Conservation (phyloP, 2,113 vertebrate genomes). For the Hylia prasina region DNA sequence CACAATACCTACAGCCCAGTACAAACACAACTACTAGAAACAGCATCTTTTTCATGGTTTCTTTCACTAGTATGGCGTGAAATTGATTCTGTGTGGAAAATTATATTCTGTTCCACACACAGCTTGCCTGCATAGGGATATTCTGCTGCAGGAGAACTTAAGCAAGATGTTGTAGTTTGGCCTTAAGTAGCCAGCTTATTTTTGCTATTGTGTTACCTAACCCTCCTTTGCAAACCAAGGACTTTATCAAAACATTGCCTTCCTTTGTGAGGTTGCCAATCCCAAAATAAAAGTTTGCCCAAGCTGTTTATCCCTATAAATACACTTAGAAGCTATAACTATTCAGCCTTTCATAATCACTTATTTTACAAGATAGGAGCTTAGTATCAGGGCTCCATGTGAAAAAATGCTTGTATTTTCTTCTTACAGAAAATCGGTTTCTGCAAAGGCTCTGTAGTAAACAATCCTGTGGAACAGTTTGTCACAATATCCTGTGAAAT, state of each 20-base stretch:
- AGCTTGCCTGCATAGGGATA: background rate
- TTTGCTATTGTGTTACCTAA: background rate
- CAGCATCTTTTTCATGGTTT: background rate
- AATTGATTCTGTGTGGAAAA: background rate
- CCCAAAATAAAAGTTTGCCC: background rate
- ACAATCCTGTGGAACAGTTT: fast-evolving
- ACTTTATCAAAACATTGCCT: background rate
- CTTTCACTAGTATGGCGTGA: background rate
- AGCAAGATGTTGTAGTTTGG: background rate
- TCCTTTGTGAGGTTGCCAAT: background rate
- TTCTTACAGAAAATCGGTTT: constrained; percentile 57
- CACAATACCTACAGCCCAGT: background rate
- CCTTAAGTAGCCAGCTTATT: background rate
- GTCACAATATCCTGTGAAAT: constrained; percentile 49
- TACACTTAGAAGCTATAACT: background rate
- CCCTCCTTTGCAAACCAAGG: background rate
- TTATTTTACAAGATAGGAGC: background rate
- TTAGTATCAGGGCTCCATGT: background rate
- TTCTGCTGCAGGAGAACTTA: background rate
- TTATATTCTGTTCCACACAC: background rate
- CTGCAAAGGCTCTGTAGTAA: constrained; percentile 52
- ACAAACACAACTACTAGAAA: background rate
- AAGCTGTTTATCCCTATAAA: background rate
- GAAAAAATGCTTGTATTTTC: background rate
- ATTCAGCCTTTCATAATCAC: constrained; percentile 6